Conservation (phyloP, 2,888 invertebrate genomes). For the Zaprionus obscuricornis region DNA sequence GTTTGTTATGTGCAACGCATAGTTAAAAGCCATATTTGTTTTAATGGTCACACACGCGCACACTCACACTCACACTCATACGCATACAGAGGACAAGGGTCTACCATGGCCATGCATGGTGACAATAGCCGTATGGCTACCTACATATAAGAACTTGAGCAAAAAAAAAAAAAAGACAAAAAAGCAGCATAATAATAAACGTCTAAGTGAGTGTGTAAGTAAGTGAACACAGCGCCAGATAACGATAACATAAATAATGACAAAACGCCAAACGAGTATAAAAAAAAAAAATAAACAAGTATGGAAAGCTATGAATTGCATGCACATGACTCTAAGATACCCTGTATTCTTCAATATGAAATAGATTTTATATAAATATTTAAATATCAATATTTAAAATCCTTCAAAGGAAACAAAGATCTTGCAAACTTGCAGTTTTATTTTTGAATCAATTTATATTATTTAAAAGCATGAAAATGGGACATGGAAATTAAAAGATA, state of each 20-base stretch:
- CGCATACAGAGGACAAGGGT: background rate
- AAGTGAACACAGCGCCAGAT: conserved; percentile 57
- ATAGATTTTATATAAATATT: too few relatives aligned
- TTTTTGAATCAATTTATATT: too few relatives aligned
- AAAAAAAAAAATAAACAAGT: conserved; percentile 9
- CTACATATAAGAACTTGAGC: too few relatives aligned
- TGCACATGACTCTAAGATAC: too few relatives aligned
- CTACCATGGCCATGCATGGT: conserved; percentile 25
- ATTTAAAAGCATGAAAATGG: too few relatives aligned
- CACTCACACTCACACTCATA: conserved; percentile 3
- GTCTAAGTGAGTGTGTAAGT: conserved; percentile 64
- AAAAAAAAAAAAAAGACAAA: too few relatives aligned
- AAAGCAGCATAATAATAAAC: conserved; percentile 69
- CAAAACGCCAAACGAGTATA: conserved; percentile 50
- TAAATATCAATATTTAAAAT: too few relatives aligned
- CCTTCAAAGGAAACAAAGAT: too few relatives aligned
- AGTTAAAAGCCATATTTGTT: conserved; percentile 60
- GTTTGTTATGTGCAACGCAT: conserved; percentile 59
- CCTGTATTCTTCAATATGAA: too few relatives aligned
- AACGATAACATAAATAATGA: conserved; percentile 79
- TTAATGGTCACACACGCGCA: conserved; percentile 44
- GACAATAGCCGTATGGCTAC: conserved; percentile 61
- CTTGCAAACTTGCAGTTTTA: too few relatives aligned
- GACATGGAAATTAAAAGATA: too few relatives aligned
- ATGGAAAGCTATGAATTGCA: too few relatives aligned